Conservation (phyloP, 2,888 invertebrate genomes). For the Romanomermis culicivorax region DNA sequence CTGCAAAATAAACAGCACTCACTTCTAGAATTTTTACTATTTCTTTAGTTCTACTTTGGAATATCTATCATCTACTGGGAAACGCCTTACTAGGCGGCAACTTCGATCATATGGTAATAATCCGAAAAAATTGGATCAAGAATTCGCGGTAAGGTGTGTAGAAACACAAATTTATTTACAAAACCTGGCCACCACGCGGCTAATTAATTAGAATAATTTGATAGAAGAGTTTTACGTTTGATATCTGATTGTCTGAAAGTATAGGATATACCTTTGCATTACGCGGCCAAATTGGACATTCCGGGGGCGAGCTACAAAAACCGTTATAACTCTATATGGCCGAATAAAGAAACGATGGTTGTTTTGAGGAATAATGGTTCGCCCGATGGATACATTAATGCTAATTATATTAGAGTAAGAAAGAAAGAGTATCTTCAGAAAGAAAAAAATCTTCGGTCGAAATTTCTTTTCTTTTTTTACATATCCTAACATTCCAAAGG, state of each 20-base stretch:
- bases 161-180: not conserved
- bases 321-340: conserved; percentile 61
- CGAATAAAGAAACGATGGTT: conserved; percentile 38
- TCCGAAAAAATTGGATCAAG: conserved; percentile 46
- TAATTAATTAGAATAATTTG: no score
- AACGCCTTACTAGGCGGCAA: conserved; percentile 37
- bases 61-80: conserved; percentile 39
- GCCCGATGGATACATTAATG: conserved; percentile 58
- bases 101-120: conserved; percentile 35
- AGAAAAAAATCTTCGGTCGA: no score
- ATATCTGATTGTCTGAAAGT: no score
- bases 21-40: conserved; percentile 14
- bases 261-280: conserved; percentile 68
- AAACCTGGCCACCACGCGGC: no score
- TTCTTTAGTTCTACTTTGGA: conserved; percentile 39
- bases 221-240: no score
- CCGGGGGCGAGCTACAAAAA: conserved; percentile 71
- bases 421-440: no score
- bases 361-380: conserved; percentile 35
- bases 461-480: no score
- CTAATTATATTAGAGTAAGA: conserved; percentile 67
- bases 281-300: conserved; percentile 67
- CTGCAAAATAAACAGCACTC: not conserved
- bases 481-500: no score
- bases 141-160: conserved; percentile 48